Base-by-base conservation (phyloP, 1,140 invertebrate species). In the Arctopsyche grandis region DNA sequence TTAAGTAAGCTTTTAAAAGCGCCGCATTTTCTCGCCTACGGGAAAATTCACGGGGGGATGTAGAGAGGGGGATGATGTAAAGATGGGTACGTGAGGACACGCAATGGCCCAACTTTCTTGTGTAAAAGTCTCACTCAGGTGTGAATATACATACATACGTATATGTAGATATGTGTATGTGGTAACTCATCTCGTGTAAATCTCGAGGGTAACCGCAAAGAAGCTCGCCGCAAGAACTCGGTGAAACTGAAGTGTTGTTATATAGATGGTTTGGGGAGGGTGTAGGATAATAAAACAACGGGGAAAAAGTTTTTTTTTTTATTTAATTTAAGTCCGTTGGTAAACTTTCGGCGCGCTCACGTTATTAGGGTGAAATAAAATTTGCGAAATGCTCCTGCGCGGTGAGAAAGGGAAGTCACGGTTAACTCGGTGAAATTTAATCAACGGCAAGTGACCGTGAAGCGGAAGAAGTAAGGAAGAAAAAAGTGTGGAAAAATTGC, bases 281-380 rank as follows among this genome's bases (percentile, higher is more conserved):
- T 24, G 75, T 7, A 3, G 52, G 69, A 78, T 78, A 75, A 78
- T 78, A 74, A 80, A 78, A 80, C 66, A 75, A 79, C 73, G 58
- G 58, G n/a, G 73, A 75, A 74, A 77, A 80, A 80, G 14, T 48
- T 80, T 80, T 60, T 26, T 75, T 78, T 78, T 75, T 75, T 78
- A 81, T 81, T 81, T 81, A 81, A 81, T 81, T 81, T 81, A 75
- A 69, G 44, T 46, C 70, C 70, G 69, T 48, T 58, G 75, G 70
- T 69, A 58, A 75, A 71, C 44, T 52, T 52, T 52, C 9, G 58
- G 21, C 24, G 24, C 22, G 21, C 10, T 9, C 19, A 69, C 77
- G 52, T 77, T 69, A 77, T 77, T 69, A 69, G 24, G 76, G 63
- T 46, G 75, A 52, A 78, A 78, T 76, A 80, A 80, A 80, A 80